Conservation (phyloP, 2,113 vertebrate species). For the Speoplatyrhinus poulsoni region DNA sequence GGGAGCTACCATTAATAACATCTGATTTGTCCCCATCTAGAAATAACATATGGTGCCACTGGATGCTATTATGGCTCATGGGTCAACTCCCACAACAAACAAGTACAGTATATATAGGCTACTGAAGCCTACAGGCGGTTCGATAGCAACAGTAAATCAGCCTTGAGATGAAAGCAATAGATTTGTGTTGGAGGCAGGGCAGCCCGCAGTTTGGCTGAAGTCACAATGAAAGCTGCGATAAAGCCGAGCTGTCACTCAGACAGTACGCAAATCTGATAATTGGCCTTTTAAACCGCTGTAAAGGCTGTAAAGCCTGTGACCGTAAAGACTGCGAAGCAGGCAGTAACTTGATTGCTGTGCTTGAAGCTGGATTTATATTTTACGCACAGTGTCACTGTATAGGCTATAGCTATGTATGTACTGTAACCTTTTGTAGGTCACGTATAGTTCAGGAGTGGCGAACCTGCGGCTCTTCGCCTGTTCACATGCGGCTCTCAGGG, state of each 20-base stretch:
- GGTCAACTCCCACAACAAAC: not conserved
- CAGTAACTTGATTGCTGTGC: too few relatives aligned
- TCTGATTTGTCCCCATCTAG: constrained; percentile 38
- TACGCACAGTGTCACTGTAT: too few relatives aligned
- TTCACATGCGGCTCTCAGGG: too few relatives aligned
- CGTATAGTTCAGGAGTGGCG: too few relatives aligned
- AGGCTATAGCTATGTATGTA: too few relatives aligned
- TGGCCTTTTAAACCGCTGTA: constrained; percentile 3
- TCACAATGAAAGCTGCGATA: constrained; percentile 51
- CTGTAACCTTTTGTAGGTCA: too few relatives aligned
- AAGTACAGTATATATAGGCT: constrained; percentile 38
- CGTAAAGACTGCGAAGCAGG: too few relatives aligned
- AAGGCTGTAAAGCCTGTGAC: too few relatives aligned
- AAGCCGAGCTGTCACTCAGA: constrained; percentile 58
- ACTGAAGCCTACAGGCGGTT: not conserved
- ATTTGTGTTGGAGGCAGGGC: constrained; percentile 49
- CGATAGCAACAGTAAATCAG: constrained; percentile 46
- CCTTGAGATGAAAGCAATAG: constrained; percentile 39
- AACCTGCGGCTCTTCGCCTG: too few relatives aligned
- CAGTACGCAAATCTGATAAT: constrained; percentile 32
- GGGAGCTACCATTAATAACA: constrained; percentile 22
- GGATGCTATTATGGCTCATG: constrained; percentile 53
- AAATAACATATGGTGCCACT: constrained; percentile 53
- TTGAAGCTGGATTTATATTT: too few relatives aligned
- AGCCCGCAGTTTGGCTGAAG: constrained; percentile 47